A percentile compares a stretch with the other conserved stretches of the same genome.
Conservation (phyloP, 2,797 vertebrate genomes). For the Geotrypetes seraphini region DNA sequence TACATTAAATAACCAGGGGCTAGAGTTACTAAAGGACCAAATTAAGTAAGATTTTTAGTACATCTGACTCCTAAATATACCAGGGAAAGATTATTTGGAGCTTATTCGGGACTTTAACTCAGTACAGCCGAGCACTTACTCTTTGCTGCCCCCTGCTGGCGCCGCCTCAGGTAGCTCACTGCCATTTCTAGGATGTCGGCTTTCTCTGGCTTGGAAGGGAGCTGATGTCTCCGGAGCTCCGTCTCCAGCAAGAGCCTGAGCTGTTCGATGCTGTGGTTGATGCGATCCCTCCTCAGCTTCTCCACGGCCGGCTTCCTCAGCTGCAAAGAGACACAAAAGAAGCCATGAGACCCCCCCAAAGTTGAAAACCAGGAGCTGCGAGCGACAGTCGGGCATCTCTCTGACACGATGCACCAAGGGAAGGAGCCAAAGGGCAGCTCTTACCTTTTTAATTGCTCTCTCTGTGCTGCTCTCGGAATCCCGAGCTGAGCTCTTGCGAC, state of each 20-base stretch:
- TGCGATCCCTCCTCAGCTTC: slow-evolving; percentile 50
- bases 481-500: slow-evolving; percentile 1
- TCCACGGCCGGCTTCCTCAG: slow-evolving; percentile 71
- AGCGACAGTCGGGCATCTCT: too few species aligned
- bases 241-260: slow-evolving; percentile 54
- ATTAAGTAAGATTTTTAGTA: too few species aligned
- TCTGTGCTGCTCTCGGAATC: slow-evolving; percentile 22
- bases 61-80: too few species aligned
- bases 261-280: slow-evolving; percentile 53
- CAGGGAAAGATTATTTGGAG: too few species aligned
- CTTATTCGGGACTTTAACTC: too few species aligned
- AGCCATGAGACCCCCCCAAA: too few species aligned
- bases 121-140: slow-evolving; percentile 13
- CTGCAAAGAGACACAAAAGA: slow-evolving; percentile 34
- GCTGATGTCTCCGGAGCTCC: slow-evolving; percentile 53
- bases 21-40: too few species aligned
- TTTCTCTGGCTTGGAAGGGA: slow-evolving; percentile 67
- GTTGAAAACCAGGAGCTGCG: too few species aligned
- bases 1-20: too few species aligned
- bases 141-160: slow-evolving; percentile 29
- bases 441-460: slow-evolving; percentile 43
- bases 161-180: slow-evolving; percentile 55
- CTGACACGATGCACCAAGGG: too few species aligned
- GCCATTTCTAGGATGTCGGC: slow-evolving; percentile 70
- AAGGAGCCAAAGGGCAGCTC: not conserved